Percentiles rank a stretch among this genome's conserved stretches.
phyloP scores from a whole-genome alignment of 2,797 vertebrate genomes.

The Pagetopsis macropterus region DNA sequence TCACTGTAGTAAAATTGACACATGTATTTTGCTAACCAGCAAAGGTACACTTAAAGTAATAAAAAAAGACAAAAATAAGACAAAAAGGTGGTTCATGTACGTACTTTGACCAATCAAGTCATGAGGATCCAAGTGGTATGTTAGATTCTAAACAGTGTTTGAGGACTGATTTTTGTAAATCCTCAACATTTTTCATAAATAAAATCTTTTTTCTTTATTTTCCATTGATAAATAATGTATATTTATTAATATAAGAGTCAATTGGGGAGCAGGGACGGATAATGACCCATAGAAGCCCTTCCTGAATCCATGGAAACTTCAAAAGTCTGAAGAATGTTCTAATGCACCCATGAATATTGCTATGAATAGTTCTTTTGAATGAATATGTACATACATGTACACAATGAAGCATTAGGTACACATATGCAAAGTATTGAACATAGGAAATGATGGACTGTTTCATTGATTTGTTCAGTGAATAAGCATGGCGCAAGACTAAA shows the following conservation, averaged over 20 bases:
- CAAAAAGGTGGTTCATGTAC: constrained; percentile 73
- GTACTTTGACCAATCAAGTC: constrained; percentile 59
- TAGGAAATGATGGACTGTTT: constrained; percentile 74
- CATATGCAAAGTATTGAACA: constrained; percentile 81
- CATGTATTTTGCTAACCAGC: constrained; percentile 74
- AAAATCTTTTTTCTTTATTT: constrained; percentile 69
- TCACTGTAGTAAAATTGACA: constrained; percentile 81
- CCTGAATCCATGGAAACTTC: constrained; percentile 73
- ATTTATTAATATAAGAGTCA: constrained; percentile 75
- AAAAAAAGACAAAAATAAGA: constrained; percentile 79
- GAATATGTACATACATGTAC: constrained; percentile 84
- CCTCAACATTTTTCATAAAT: constrained; percentile 74
- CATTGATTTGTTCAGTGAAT: constrained; percentile 79
- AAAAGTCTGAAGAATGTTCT: constrained; percentile 70
- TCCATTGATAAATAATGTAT: constrained; percentile 79
- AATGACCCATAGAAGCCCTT: constrained; percentile 77
- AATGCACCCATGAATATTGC: constrained; percentile 85
- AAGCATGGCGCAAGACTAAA: constrained; percentile 86
- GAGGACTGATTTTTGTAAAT: constrained; percentile 73
- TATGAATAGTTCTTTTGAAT: constrained; percentile 79
- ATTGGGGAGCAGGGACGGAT: constrained; percentile 72
- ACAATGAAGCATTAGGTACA: constrained; percentile 86
- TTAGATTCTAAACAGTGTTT: constrained; percentile 69
- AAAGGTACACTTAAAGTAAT: constrained; percentile 79
- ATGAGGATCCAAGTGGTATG: constrained; percentile 59